Evolutionary conservation across 2,888 invertebrate species (phyloP), one percentile per base, ranked within the genome.

Genomic region (Aphrophora alni): DNA sequence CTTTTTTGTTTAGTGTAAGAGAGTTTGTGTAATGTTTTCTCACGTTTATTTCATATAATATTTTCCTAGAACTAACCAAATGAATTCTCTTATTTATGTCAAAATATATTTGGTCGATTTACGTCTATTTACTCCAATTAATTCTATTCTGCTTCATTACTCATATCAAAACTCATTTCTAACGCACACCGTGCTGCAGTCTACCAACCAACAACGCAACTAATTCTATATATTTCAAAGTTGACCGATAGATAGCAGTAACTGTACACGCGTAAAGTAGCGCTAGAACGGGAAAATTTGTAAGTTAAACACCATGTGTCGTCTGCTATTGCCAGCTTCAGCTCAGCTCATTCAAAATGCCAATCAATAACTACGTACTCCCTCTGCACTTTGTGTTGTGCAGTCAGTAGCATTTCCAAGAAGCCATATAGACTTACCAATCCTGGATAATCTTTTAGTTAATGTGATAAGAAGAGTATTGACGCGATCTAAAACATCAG

Each of bases 271-370:
- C 27, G 77, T n/a, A 51, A n/a, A 71, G 71, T 80, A 77, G 76
- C 72, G 75, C 72, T 5, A 38, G 21, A 10, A 4, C 71, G 77
- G 70, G 33, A 12, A 21, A 44, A n/a, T 10, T 8, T 7, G 33
- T 0, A 77, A 76, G 38, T 69, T 38, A 38, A 38, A 38, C 81
- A 14, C 76, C 71, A 75, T 70, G 81, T 78, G 81, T 78, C 81
- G 77, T 81, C 81, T 78, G 81, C 81, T 78, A 75, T 70, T 44
- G 44, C 44, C 44, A 44, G 59, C 59, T 59, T 59, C 59, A 59
- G 78, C 70, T 75, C 75, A 38, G 81, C 83, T 83, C 83, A 84
- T 84, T 84, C 84, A 84, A 83, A 84, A 83, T 83, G 83, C 84
- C 84, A 84, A 84, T 84, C 84, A 84, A 83, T 84, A 84, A 81